phyloP scores from a whole-genome alignment of 2,888 invertebrate species.

The Myathropa florea region DNA sequence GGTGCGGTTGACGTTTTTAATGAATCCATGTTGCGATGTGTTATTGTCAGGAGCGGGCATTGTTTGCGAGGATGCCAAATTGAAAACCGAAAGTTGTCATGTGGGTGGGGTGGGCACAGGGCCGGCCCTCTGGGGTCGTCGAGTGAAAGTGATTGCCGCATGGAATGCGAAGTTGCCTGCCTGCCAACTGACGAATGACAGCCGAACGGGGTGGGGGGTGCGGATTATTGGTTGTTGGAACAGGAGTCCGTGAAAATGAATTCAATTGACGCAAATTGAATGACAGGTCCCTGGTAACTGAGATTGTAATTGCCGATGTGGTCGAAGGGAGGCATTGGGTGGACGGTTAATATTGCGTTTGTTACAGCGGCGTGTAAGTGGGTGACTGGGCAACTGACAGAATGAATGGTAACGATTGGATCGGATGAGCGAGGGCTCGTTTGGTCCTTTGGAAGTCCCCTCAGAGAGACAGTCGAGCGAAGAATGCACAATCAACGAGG shows the following conservation, averaged over 20 bases:
- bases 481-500: neutral
- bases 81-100: conserved; percentile 55
- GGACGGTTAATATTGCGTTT: neutral
- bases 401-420: neutral
- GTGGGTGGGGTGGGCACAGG: neutral
- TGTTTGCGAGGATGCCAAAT: conserved; percentile 40
- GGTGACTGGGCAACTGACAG: neutral
- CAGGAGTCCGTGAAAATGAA: conserved; percentile 20
- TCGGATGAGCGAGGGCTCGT: neutral
- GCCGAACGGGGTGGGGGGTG: neutral
- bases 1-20: conserved; percentile 68
- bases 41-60: conserved; percentile 43
- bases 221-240: conserved; percentile 26
- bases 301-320: neutral
- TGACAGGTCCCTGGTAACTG: conserved; percentile 1
- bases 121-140: neutral
- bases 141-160: conserved; percentile 58
- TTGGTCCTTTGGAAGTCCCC: neutral
- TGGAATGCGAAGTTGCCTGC: conserved; percentile 3
- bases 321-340: neutral
- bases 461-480: neutral
- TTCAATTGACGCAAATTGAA: conserved; percentile 44
- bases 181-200: conserved; percentile 14
- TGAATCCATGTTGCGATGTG: conserved; percentile 62
- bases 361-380: neutral